These are phyloP conservation scores for Acropternis orthonyx DNA, from an alignment of 2,797 vertebrate genomes.

Conservation along the genomic window DNA sequence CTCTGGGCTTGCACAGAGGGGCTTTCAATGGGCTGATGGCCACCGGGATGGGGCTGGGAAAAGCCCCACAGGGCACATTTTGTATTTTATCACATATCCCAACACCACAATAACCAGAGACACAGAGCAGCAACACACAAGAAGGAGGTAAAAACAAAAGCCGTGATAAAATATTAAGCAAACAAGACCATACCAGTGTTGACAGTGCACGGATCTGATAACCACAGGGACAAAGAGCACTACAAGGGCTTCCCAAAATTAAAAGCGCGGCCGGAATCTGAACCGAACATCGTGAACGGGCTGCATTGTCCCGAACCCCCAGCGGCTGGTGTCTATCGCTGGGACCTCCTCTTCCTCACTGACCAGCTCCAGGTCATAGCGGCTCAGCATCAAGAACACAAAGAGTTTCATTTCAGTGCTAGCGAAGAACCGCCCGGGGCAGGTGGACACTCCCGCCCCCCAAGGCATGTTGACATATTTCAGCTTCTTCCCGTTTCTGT, in stretches of 20 bases:
- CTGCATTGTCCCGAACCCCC: constrained; percentile 87
- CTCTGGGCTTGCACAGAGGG: background rate
- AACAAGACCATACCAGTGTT: background rate
- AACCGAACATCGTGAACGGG: constrained; percentile 81
- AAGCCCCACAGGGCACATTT: background rate
- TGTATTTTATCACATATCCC: background rate
- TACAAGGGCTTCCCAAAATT: background rate
- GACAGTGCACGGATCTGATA: rapidly evolving
- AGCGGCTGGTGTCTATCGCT: constrained; percentile 76
- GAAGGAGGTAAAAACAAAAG: background rate
- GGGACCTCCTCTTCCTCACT: constrained; percentile 78
- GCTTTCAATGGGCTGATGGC: background rate
- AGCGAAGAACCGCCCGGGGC: constrained; percentile 89
- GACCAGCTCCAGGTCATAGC: constrained; percentile 88
- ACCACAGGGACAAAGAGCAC: rapidly evolving
- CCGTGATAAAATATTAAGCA: background rate
- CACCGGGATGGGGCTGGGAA: rapidly evolving
- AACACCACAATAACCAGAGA: background rate
- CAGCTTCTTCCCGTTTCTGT: constrained; percentile 83
- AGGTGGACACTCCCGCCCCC: constrained; percentile 87
- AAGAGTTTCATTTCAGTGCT: constrained; percentile 89
- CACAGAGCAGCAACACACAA: rapidly evolving
- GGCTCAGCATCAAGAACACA: constrained; percentile 84
- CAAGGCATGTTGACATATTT: constrained; percentile 91
- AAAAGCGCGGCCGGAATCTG: constrained; percentile 78